Evolutionary conservation across 1,140 invertebrate genomes (phyloP).

Genomic region (Epicauta chinensis): DNA sequence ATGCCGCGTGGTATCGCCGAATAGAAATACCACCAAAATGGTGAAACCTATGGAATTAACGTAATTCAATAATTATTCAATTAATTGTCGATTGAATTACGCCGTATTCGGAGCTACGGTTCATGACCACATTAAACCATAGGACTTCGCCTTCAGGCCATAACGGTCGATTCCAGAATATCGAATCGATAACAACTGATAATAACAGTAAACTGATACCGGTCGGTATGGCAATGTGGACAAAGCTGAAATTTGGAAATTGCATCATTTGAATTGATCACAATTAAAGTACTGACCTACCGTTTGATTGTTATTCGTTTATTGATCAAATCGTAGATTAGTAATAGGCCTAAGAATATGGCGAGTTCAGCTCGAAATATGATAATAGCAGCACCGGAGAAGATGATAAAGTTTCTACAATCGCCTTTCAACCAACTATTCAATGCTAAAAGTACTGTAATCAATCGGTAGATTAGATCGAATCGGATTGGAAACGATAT

Average conservation of each 20-base stretch:
- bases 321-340: slow-evolving; percentile 70
- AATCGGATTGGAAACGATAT: slow-evolving; percentile 6
- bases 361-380: slow-evolving; percentile 89
- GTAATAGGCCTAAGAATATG: slow-evolving; percentile 80
- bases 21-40: slow-evolving; percentile 98
- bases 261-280: slow-evolving; percentile 10
- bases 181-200: slow-evolving; percentile 82
- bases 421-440: slow-evolving; percentile 77
- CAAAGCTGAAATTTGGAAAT: slow-evolving; percentile 52
- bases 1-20: slow-evolving; percentile 90
- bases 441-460: slow-evolving; percentile 81
- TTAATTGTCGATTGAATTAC: slow-evolving; percentile 66
- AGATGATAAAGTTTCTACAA: slow-evolving; percentile 70
- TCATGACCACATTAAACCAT: slow-evolving; percentile 91
- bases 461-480: slow-evolving; percentile 20
- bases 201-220: slow-evolving; percentile 61
- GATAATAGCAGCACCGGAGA: slow-evolving; percentile 79
- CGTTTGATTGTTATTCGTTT: slow-evolving; percentile 49
- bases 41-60: slow-evolving; percentile 71
- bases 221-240: slow-evolving; percentile 66
- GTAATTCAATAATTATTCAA: neutral
- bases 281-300: slow-evolving; percentile 41
- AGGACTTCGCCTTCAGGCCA: slow-evolving; percentile 99
- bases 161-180: slow-evolving; percentile 83
- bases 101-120: slow-evolving; percentile 95